Conservation (phyloP, 2,888 invertebrate genomes). For the Coleophora flavipennella region DNA sequence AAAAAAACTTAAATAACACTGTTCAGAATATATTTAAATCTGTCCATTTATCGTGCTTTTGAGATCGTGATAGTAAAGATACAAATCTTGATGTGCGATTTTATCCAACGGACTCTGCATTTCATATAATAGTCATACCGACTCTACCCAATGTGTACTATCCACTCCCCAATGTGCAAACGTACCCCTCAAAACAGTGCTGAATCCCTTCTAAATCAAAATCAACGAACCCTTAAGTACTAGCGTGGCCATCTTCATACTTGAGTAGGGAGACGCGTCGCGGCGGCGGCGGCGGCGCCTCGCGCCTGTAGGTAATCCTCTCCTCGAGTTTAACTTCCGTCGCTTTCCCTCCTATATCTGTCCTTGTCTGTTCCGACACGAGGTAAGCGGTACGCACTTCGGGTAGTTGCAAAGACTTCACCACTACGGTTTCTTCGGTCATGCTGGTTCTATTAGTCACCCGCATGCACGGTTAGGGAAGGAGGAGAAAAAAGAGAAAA, state of each 20-base stretch:
- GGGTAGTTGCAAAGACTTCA: slow-evolving; percentile 47
- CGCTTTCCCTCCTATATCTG: slow-evolving; percentile 12
- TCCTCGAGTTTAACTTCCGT: slow-evolving; percentile 2
- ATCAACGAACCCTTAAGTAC: slow-evolving; percentile 43
- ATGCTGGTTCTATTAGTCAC: slow-evolving; percentile 38
- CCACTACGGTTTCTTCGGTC: slow-evolving; percentile 47
- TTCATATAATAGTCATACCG: no score
- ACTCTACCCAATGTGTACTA: no score
- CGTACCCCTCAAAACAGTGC: no score
- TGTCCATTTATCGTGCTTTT: no score
- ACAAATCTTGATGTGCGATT: no score
- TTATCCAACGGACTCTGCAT: no score
- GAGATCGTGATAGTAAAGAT: no score
- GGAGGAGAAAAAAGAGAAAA: slow-evolving; percentile 15
- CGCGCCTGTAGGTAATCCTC: slow-evolving; percentile 27
- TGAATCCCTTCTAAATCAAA: slow-evolving; percentile 18
- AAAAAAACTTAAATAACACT: no score
- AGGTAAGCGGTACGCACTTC: slow-evolving; percentile 49
- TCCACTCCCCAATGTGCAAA: no score
- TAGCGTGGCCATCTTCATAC: slow-evolving; percentile 37
- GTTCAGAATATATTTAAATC: no score
- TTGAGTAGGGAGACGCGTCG: slow-evolving; percentile 46
- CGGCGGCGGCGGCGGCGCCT: slow-evolving; percentile 57
- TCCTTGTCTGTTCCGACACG: slow-evolving; percentile 21
- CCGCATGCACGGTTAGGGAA: slow-evolving; percentile 47